These are phyloP conservation scores for Arizona elegans DNA, from an alignment of 2,113 vertebrate genomes.

Conservation along the genomic window DNA sequence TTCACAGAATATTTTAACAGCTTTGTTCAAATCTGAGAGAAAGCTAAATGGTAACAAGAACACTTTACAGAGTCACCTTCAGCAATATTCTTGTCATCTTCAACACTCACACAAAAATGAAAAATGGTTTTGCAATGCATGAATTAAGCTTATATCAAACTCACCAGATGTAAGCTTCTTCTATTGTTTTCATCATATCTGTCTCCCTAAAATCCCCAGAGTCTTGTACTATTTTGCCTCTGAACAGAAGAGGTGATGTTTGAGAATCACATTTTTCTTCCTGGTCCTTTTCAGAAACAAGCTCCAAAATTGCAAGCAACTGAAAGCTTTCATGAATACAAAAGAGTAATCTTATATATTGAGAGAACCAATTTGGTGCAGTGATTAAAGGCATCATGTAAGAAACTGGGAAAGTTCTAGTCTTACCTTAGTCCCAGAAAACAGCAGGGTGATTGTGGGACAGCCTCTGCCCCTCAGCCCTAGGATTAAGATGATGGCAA, in stretches of 20 bases:
- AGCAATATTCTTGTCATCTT: not conserved
- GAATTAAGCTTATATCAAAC: not conserved
- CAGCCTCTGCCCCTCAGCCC: not conserved
- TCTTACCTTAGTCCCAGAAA: not conserved
- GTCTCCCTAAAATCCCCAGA: not conserved
- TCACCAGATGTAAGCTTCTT: not conserved
- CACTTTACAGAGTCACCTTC: not conserved
- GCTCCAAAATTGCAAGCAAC: not conserved
- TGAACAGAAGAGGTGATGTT: not conserved
- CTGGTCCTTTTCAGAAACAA: not conserved
- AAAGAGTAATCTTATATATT: not conserved
- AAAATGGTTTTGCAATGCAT: not conserved
- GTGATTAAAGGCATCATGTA: not conserved
- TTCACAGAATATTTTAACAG: not conserved
- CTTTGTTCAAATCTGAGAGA: not conserved
- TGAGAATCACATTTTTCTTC: not conserved
- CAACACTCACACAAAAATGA: not conserved
- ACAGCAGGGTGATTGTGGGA: not conserved
- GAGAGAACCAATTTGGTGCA: not conserved
- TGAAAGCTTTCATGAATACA: not conserved
- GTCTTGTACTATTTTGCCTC: not conserved
- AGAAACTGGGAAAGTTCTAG: not conserved
- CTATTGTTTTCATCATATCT: not conserved
- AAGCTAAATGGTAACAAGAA: not conserved
- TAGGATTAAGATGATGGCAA: not conserved